These are phyloP conservation scores for Meganola albula DNA, from an alignment of 2,888 invertebrate species.

Conservation along the genomic window DNA sequence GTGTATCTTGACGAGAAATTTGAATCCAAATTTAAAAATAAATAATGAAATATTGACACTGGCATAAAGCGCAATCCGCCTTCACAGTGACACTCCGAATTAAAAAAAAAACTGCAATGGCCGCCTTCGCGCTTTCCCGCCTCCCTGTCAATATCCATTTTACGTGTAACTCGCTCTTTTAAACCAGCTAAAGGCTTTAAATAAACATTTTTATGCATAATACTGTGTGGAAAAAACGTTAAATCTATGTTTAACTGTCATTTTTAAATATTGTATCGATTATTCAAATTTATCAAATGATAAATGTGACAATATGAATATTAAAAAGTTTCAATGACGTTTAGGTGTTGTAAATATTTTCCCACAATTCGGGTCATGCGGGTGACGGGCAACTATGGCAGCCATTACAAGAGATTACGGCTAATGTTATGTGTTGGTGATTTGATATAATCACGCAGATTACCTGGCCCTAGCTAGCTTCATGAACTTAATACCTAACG, in stretches of 20 bases:
- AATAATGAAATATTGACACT: conserved; percentile 27
- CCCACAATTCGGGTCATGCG: conserved; percentile 37
- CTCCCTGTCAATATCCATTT: conserved; percentile 54
- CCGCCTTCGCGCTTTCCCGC: conserved; percentile 50
- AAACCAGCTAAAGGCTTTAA: conserved; percentile 38
- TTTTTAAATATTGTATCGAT: conserved; percentile 27
- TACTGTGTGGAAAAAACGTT: conserved; percentile 32
- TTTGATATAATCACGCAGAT: conserved; percentile 75
- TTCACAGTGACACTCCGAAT: conserved; percentile 40
- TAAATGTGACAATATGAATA: conserved; percentile 26
- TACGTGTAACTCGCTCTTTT: conserved; percentile 33
- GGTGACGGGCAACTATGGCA: conserved; percentile 53
- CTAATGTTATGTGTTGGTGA: conserved; percentile 71
- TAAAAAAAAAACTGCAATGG: conserved; percentile 52
- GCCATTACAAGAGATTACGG: conserved; percentile 69
- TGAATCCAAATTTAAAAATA: conserved; percentile 18
- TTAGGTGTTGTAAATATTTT: conserved; percentile 29
- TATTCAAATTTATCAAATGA: conserved; percentile 20
- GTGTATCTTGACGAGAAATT: too few species aligned
- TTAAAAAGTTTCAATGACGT: conserved; percentile 23
- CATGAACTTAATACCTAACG: conserved; percentile 51
- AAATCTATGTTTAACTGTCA: conserved; percentile 25
- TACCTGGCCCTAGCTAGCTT: conserved; percentile 47
- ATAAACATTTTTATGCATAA: conserved; percentile 42
- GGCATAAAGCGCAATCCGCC: conserved; percentile 41